phyloP scores from a whole-genome alignment of 2,113 vertebrate genomes.

The Petrocephalus microphthalmus region DNA sequence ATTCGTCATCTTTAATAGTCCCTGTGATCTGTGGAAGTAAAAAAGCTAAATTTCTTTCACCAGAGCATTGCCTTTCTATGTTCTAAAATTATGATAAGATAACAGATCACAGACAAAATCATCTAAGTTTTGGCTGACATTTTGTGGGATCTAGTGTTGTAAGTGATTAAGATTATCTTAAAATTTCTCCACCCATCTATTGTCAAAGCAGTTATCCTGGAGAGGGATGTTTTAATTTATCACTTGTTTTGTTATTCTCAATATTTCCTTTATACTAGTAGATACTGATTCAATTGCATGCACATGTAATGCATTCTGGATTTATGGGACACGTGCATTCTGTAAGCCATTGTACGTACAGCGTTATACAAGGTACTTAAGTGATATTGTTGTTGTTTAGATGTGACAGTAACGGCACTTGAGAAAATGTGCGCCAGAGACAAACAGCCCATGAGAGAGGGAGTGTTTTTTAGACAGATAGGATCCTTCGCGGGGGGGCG shows the following conservation, averaged over 20 bases:
- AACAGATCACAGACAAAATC: too few species aligned
- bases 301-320: background rate
- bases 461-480: background rate
- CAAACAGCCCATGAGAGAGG: background rate
- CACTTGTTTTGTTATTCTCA: background rate
- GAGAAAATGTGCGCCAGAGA: background rate
- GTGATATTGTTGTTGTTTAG: background rate
- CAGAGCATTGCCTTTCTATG: background rate
- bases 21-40: background rate
- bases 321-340: background rate
- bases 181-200: background rate
- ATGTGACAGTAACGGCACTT: background rate
- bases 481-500: background rate
- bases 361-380: background rate
- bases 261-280: background rate
- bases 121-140: background rate
- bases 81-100: background rate
- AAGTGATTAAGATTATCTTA: background rate
- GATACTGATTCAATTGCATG: background rate
- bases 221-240: background rate
- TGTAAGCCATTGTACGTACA: background rate
- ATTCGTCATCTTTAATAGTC: background rate
- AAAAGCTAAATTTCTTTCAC: background rate
- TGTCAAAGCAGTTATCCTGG: background rate
- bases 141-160: background rate